Percentiles rank a stretch among this genome's conserved stretches.
Conservation (phyloP, 2,888 invertebrate species). For the Fragum sueziense region DNA sequence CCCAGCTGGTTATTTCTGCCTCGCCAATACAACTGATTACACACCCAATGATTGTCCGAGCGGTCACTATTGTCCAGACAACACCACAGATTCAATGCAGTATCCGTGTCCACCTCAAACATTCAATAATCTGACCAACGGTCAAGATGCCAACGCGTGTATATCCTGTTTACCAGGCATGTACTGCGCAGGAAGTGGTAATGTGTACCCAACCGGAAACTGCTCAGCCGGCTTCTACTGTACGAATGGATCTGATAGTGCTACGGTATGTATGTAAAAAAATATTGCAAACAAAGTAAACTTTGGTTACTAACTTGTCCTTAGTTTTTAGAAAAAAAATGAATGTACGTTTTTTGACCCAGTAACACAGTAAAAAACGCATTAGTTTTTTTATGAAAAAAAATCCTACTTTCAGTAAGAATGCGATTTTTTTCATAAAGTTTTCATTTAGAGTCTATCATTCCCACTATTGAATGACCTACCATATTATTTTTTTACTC, state of each 20-base stretch:
- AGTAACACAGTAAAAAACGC: too few species aligned
- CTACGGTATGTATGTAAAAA: conserved; percentile 70
- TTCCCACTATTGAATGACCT: too few species aligned
- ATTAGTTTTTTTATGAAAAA: too few species aligned
- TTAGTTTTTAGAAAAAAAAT: too few species aligned
- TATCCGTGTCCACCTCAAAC: conserved; percentile 75
- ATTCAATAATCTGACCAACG: conserved; percentile 71
- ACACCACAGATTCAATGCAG: conserved; percentile 70
- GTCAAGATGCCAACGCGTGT: conserved; percentile 65
- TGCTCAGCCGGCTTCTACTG: conserved; percentile 78
- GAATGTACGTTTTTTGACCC: too few species aligned
- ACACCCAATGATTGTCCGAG: conserved; percentile 73
- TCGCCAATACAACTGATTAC: conserved; percentile 77
- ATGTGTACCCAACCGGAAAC: conserved; percentile 70
- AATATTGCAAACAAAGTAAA: too few species aligned
- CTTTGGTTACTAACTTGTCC: too few species aligned
- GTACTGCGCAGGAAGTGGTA: conserved; percentile 76
- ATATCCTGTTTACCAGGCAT: conserved; percentile 71
- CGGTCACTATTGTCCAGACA: conserved; percentile 73
- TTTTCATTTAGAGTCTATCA: too few species aligned
- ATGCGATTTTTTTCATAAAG: too few species aligned
- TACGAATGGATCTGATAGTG: conserved; percentile 70
- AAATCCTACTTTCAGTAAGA: too few species aligned
- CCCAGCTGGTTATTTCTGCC: conserved; percentile 78
- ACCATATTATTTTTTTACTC: too few species aligned